phyloP scores from a whole-genome alignment of 35 echinoderm and acorn worm species.

The Strongylocentrotus purpuratus region DNA sequence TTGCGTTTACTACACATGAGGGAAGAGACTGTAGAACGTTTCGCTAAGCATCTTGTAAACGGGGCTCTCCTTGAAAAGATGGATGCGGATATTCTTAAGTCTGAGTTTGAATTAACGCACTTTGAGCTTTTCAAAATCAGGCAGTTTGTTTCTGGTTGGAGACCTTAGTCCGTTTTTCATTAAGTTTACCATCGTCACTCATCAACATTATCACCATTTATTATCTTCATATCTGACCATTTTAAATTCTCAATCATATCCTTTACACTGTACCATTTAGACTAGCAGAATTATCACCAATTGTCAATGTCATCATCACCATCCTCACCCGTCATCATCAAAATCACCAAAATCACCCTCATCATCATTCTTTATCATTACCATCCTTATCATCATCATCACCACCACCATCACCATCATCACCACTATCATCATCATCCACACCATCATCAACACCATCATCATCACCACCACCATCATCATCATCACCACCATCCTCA shows the following conservation, averaged over 20 bases:
- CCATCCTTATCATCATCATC: background rate
- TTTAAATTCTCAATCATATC: no score
- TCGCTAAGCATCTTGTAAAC: background rate
- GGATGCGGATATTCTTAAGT: background rate
- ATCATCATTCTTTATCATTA: background rate
- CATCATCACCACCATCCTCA: background rate
- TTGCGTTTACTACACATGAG: background rate
- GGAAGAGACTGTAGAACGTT: constrained; percentile 23
- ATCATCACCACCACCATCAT: background rate
- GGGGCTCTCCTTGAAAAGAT: constrained; percentile 30
- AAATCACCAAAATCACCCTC: no score
- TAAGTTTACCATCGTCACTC: background rate
- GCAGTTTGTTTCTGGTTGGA: constrained; percentile 29
- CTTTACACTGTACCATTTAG: no score
- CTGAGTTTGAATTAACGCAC: constrained; percentile 21
- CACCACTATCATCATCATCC: background rate
- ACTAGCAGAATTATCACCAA: no score
- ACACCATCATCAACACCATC: background rate
- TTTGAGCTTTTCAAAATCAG: constrained; percentile 34
- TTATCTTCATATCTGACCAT: no score
- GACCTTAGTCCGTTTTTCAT: background rate
- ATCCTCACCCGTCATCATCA: no score
- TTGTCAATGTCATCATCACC: no score
- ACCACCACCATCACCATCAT: background rate
- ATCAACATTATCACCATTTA: background rate